Conservation (phyloP, 2,797 vertebrate species). For the Scyliorhinus canicula region DNA sequence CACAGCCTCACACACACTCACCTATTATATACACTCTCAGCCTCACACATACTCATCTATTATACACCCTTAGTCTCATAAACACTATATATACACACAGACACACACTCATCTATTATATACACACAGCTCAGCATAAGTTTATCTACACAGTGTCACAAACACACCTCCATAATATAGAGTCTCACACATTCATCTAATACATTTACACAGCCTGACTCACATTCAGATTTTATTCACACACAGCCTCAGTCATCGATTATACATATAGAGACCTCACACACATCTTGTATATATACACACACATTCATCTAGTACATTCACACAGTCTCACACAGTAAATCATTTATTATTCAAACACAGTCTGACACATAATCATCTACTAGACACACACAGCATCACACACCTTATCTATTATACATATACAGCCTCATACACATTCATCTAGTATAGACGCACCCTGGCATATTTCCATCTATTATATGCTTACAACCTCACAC, state of each 20-base stretch:
- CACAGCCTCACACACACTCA: neutral
- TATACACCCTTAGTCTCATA: neutral
- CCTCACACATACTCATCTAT: neutral
- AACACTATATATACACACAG: neutral
- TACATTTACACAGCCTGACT: neutral
- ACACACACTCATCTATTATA: no score
- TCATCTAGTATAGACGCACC: neutral
- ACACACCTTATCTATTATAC: neutral
- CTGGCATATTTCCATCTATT: neutral
- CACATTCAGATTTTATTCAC: neutral
- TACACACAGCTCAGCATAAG: no score
- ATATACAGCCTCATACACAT: neutral
- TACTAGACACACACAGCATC: no score
- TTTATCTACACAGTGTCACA: no score
- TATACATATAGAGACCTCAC: no score
- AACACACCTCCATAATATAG: no score
- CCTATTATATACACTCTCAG: neutral
- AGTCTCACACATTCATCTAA: no score
- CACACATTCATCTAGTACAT: neutral
- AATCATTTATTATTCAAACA: no score
- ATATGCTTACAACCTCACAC: neutral
- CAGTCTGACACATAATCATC: no score
- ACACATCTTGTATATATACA: neutral
- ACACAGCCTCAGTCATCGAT: neutral
- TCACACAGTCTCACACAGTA: neutral